Evolutionary conservation across 2,888 invertebrate genomes (phyloP), one percentile per base, ranked within the genome.

Genomic region (Tenthredo livida): DNA sequence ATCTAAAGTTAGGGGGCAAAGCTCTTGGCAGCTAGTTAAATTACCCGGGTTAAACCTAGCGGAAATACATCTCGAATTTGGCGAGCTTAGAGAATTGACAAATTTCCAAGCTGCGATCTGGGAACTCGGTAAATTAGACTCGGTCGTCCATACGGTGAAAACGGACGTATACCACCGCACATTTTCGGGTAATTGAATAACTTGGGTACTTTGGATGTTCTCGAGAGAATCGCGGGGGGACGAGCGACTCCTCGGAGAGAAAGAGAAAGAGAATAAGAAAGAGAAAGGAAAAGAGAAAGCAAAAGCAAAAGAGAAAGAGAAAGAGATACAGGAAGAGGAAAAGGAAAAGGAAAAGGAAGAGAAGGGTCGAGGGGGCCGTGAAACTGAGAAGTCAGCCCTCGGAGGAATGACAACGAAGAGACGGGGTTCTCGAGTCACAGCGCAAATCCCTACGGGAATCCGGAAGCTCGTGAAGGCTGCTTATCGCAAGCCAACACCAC

Each of bases 131-230:
- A 37, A 78, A 78, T 78, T 58, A 58, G 54, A 78, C 17, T 21
- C 80, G 40, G n/a, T 54, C 29, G 21, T 61, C 61, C 61, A 58
- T 80, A 80, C 40, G 61, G 43, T 40, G 61, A 7, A 54, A 54
- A 54, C 58, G 43, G 37, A 80, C 61, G 43, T 75, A 84, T 84
- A 47, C 72, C 33, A 17, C 50, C 50, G 72, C 70, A 84, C 37
- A 61, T 75, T 54, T 78, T 29, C 78, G 65, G 25, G 77, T 84
- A 84, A 84, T 77, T 80, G 43, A 84, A 78, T 84, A 84, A 77
- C 78, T 67, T 67, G 78, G 84, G 84, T 21, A 78, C 77, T 78
- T 80, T 25, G 77, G 50, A n/a, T 47, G 65, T 65, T 84, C 78
- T 78, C 77, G 37, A 15, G 84, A 50, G 67, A 65, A 84, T 37